Conservation (phyloP, 1,140 invertebrate genomes). For the Muscidifurax raptorellus region DNA sequence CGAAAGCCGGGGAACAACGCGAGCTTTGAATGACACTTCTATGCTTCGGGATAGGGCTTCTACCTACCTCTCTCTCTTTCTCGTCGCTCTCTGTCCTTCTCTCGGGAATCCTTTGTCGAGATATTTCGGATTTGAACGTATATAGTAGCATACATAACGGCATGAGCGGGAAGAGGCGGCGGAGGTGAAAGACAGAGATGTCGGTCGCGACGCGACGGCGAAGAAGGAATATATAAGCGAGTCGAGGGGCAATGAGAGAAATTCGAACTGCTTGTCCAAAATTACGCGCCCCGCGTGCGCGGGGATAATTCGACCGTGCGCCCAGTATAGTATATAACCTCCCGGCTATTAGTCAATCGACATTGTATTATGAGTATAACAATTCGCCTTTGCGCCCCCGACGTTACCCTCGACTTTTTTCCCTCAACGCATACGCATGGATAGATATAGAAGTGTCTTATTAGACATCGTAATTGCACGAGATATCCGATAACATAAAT, state of each 20-base stretch:
- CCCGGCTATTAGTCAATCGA: constrained; percentile 21
- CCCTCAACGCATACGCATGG: neutral
- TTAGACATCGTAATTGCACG: neutral
- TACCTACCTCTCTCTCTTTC: constrained; percentile 46
- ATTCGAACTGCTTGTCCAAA: constrained; percentile 23
- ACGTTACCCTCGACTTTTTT: neutral
- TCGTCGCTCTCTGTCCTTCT: constrained; percentile 21
- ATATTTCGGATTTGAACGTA: constrained; percentile 52
- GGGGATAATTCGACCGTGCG: constrained; percentile 6
- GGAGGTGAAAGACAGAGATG: constrained; percentile 42
- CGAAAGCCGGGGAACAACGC: constrained; percentile 63
- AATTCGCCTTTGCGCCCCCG: neutral
- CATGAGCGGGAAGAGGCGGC: constrained; percentile 38
- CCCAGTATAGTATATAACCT: neutral
- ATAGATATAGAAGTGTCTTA: neutral
- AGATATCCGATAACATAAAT: constrained; percentile 10
- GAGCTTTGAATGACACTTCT: constrained; percentile 70
- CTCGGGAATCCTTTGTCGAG: constrained; percentile 59
- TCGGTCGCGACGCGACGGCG: neutral
- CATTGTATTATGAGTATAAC: neutral
- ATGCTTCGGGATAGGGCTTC: constrained; percentile 60
- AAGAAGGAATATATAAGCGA: constrained; percentile 14
- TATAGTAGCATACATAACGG: constrained; percentile 49
- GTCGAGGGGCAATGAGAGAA: constrained; percentile 22
- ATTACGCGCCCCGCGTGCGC: neutral